phyloP scores from a whole-genome alignment of 1,140 invertebrate genomes.

The Zaprionus kolodkinae region DNA sequence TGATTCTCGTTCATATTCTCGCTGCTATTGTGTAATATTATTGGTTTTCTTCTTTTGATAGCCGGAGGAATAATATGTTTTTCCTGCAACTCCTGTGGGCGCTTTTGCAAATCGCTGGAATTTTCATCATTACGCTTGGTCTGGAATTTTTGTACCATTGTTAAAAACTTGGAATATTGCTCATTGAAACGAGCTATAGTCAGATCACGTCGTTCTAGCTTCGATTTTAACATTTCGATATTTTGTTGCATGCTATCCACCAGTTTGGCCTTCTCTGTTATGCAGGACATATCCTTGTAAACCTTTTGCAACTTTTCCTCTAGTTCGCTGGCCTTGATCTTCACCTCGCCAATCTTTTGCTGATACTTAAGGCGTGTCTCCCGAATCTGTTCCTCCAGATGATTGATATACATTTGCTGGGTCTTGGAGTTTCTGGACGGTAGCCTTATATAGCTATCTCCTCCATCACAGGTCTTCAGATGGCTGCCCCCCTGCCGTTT shows the following conservation, averaged over 20 bases:
- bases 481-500: constrained; percentile 15
- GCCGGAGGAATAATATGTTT: background rate
- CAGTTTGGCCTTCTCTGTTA: constrained; percentile 38
- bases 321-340: constrained; percentile 33
- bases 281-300: constrained; percentile 36
- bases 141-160: constrained; percentile 12
- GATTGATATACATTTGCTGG: constrained; percentile 50
- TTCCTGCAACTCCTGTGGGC: background rate
- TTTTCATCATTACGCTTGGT: background rate
- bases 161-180: constrained; percentile 35
- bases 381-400: constrained; percentile 63
- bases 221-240: constrained; percentile 23
- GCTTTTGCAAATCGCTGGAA: background rate
- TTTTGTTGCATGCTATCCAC: constrained; percentile 40
- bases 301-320: constrained; percentile 48
- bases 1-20: background rate
- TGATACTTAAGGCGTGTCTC: constrained; percentile 49
- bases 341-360: constrained; percentile 48
- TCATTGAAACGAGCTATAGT: constrained; percentile 54
- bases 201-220: constrained; percentile 46
- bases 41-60: background rate
- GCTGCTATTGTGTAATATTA: background rate
- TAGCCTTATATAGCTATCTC: background rate
- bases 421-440: background rate
- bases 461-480: background rate